Evolutionary conservation across 2,797 vertebrate genomes (phyloP).

Genomic region (Acrossocheilus wenchowensis): DNA sequence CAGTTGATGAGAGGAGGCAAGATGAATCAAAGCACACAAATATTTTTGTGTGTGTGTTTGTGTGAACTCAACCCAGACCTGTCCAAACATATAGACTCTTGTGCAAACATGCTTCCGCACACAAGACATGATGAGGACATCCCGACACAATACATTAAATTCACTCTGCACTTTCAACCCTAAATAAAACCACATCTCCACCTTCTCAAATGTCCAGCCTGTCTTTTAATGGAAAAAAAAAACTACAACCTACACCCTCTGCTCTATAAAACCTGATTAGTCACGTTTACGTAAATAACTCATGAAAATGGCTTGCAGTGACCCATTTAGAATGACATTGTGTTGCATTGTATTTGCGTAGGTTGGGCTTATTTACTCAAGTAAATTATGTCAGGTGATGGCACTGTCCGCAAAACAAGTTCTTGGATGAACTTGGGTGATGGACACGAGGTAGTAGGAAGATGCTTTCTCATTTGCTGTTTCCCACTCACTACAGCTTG

Average conservation of each 20-base stretch:
- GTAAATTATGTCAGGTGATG: background rate
- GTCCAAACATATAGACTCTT: conserved; percentile 8
- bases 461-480: background rate
- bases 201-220: background rate
- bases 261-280: conserved; percentile 17
- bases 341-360: conserved; percentile 24
- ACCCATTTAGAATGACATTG: conserved; percentile 23
- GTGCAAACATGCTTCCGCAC: conserved; percentile 22
- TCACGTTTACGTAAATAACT: conserved; percentile 13
- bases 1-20: conserved; percentile 50
- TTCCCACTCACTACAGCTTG: conserved; percentile 20
- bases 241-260: background rate
- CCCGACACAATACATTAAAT: conserved; percentile 15
- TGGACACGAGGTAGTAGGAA: background rate
- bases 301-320: conserved; percentile 5
- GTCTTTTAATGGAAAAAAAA: background rate
- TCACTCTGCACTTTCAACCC: background rate
- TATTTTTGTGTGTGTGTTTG: background rate
- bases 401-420: conserved; percentile 23
- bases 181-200: background rate
- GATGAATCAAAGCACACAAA: conserved; percentile 39
- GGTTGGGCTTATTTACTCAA: conserved; percentile 27
- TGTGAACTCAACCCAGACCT: conserved; percentile 1
- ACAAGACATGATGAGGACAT: background rate
- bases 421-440: conserved; percentile 1